Percentiles rank a stretch among this genome's conserved stretches.
Evolutionary conservation across 2,888 invertebrate genomes (phyloP).

Genomic region (Iphiclides podalirius): DNA sequence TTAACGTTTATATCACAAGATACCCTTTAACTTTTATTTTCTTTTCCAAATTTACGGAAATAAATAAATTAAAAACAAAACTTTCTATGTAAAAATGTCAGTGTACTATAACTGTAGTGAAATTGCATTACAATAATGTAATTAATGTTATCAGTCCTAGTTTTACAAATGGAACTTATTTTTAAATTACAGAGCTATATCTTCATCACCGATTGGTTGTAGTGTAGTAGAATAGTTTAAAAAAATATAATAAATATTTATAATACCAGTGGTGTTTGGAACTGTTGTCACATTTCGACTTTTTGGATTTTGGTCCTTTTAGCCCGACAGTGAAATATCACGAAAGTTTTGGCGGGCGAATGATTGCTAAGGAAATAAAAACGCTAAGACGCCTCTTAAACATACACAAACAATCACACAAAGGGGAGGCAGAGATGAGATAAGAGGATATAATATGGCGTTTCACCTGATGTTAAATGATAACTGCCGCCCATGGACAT

Average conservation of each 20-base stretch:
- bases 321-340: neutral
- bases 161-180: constrained; percentile 13
- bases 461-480: no score
- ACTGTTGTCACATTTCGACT: neutral
- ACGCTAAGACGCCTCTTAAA: no score
- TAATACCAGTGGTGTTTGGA: constrained; percentile 18
- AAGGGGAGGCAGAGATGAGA: no score
- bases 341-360: no score
- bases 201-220: constrained; percentile 13
- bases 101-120: constrained; percentile 17
- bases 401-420: no score
- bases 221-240: constrained; percentile 19
- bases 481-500: no score
- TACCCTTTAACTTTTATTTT: neutral
- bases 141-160: constrained; percentile 10
- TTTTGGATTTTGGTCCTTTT: constrained; percentile 14
- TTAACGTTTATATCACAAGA: no score
- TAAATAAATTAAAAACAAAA: constrained; percentile 4
- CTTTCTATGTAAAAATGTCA: constrained; percentile 12
- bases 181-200: constrained; percentile 17
- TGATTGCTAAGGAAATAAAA: no score
- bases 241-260: constrained; percentile 22
- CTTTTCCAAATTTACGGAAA: neutral
- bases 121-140: constrained; percentile 18
- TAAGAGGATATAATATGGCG: no score